These are phyloP conservation scores for Calliphora vomitoria DNA, from an alignment of 2,888 invertebrate species.

Conservation along the genomic window DNA sequence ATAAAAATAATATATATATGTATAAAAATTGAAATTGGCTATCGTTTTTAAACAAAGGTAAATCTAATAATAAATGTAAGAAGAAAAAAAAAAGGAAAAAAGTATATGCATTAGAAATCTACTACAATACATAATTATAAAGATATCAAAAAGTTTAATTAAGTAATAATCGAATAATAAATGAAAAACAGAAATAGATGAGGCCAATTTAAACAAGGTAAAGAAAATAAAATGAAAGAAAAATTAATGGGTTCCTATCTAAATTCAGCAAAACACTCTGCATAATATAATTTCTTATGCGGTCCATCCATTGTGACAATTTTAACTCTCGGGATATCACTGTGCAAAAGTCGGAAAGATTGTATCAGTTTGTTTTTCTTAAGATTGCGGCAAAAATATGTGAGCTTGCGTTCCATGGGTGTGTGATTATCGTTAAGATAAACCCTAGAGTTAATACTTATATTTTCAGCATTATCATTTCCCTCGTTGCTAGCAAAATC, in stretches of 20 bases:
- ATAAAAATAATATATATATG: not conserved
- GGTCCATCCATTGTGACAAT: not conserved
- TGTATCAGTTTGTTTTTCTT: not conserved
- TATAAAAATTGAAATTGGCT: not conserved
- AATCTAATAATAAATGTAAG: not conserved
- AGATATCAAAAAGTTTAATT: no score
- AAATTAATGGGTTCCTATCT: not conserved
- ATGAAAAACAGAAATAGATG: no score
- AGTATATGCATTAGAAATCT: not conserved
- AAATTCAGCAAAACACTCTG: not conserved
- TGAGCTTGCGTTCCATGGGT: constrained; percentile 1
- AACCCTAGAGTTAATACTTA: not conserved
- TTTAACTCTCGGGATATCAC: not conserved
- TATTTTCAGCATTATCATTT: not conserved
- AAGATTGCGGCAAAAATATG: not conserved
- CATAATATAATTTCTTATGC: not conserved
- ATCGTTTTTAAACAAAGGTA: not conserved
- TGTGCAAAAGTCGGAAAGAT: constrained; percentile 1
- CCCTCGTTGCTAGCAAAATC: not conserved
- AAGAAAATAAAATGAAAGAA: no score
- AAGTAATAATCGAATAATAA: no score
- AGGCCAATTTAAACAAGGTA: no score
- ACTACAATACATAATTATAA: no score
- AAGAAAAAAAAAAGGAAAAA: not conserved
- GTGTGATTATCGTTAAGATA: constrained; percentile 1